These are phyloP conservation scores for Sarcophaga caerulescens DNA, from an alignment of 2,888 invertebrate genomes.

Conservation along the genomic window DNA sequence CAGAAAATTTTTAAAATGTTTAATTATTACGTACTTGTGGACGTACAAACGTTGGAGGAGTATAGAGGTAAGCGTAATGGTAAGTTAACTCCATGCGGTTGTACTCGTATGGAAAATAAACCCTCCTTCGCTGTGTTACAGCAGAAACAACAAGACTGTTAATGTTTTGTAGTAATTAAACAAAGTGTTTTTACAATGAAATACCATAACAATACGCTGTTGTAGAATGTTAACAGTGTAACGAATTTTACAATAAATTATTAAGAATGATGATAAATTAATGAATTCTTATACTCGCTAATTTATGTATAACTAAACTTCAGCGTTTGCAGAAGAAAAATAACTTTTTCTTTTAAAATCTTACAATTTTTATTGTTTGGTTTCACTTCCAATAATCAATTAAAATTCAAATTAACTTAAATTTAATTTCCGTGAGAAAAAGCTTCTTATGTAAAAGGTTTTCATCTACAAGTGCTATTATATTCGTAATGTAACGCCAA, in stretches of 20 bases:
- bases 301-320: too few relatives aligned
- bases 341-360: too few relatives aligned
- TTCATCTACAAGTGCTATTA: background rate
- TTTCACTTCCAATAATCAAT: too few relatives aligned
- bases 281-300: too few relatives aligned
- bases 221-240: constrained; percentile 6
- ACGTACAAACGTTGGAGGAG: background rate
- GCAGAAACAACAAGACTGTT: constrained; percentile 21
- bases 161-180: constrained; percentile 51
- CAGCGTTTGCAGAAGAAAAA: too few relatives aligned
- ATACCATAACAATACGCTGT: constrained; percentile 11
- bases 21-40: background rate
- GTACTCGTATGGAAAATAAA: background rate
- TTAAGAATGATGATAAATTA: background rate
- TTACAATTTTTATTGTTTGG: too few relatives aligned
- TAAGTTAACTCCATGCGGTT: constrained; percentile 9
- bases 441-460: background rate
- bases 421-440: background rate
- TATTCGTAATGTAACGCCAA: too few relatives aligned
- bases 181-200: constrained; percentile 29
- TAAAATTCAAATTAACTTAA: too few relatives aligned
- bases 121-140: background rate
- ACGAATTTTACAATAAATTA: background rate
- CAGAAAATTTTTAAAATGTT: too few relatives aligned
- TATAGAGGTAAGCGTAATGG: background rate